Conservation (phyloP, 2,888 invertebrate genomes). For the Hofmannophila pseudospretella region DNA sequence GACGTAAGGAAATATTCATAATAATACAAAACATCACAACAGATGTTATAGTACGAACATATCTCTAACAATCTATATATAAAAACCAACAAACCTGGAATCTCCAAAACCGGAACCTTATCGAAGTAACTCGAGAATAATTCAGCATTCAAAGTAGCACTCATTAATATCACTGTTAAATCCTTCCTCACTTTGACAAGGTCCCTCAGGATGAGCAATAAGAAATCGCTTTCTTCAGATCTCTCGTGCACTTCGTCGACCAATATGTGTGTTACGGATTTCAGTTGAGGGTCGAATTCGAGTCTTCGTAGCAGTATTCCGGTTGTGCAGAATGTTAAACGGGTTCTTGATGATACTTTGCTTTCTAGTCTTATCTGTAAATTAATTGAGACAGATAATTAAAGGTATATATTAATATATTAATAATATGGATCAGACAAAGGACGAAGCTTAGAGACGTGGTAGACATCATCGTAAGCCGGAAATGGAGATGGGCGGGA, state of each 20-base stretch:
- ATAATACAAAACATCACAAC: no score
- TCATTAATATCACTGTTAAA: conserved; percentile 93
- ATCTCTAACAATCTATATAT: no score
- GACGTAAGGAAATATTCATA: no score
- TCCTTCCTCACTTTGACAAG: conserved; percentile 84
- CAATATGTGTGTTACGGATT: conserved; percentile 88
- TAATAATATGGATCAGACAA: no score
- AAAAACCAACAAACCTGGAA: conserved; percentile 83
- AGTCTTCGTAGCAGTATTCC: conserved; percentile 92
- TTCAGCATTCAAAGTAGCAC: conserved; percentile 92
- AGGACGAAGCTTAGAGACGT: no score
- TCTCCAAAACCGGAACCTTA: conserved; percentile 86
- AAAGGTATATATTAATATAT: no score
- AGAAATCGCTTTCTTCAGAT: conserved; percentile 93
- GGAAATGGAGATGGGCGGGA: no score
- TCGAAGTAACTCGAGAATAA: conserved; percentile 91
- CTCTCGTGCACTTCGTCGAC: conserved; percentile 97
- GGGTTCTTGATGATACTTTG: conserved; percentile 85
- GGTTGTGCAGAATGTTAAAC: conserved; percentile 94
- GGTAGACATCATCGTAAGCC: no score
- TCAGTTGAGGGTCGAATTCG: conserved; percentile 86
- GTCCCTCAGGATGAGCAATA: conserved; percentile 89
- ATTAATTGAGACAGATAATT: no score
- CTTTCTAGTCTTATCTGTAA: conserved; percentile 89
- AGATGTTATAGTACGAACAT: no score